phyloP scores from a whole-genome alignment of 2,113 vertebrate genomes.

The Guaruba guarouba region DNA sequence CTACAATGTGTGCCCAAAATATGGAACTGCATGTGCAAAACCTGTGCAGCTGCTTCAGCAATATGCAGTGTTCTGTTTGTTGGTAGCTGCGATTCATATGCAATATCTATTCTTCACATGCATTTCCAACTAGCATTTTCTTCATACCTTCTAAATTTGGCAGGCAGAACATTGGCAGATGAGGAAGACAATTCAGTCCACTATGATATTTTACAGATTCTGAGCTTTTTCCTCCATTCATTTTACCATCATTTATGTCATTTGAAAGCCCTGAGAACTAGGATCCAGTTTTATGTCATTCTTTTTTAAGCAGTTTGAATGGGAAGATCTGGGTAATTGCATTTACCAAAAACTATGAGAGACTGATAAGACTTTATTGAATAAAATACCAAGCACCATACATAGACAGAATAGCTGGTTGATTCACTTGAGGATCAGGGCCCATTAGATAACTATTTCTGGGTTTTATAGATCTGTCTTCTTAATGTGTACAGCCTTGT shows the following conservation, averaged over 20 bases:
- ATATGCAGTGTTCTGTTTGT: background rate
- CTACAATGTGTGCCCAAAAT: background rate
- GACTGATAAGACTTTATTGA: background rate
- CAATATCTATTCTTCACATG: background rate
- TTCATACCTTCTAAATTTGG: background rate
- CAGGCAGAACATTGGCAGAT: conserved; percentile 6
- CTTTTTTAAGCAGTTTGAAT: background rate
- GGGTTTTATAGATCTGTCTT: background rate
- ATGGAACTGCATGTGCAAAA: conserved; percentile 33
- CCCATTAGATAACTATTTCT: background rate
- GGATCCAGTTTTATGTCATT: background rate
- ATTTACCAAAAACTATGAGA: background rate
- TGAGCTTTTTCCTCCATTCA: background rate
- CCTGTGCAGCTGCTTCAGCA: conserved; percentile 18
- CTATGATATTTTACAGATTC: background rate
- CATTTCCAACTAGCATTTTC: conserved; percentile 3
- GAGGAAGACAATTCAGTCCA: background rate
- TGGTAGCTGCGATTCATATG: background rate
- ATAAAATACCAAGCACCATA: background rate
- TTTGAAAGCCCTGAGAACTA: background rate
- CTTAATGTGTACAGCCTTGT: background rate
- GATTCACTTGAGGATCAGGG: background rate
- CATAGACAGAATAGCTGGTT: background rate
- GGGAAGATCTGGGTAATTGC: background rate
- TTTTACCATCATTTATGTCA: background rate